Evolutionary conservation across 2,113 vertebrate genomes (phyloP).

Genomic region (Paradisaea rubra): DNA sequence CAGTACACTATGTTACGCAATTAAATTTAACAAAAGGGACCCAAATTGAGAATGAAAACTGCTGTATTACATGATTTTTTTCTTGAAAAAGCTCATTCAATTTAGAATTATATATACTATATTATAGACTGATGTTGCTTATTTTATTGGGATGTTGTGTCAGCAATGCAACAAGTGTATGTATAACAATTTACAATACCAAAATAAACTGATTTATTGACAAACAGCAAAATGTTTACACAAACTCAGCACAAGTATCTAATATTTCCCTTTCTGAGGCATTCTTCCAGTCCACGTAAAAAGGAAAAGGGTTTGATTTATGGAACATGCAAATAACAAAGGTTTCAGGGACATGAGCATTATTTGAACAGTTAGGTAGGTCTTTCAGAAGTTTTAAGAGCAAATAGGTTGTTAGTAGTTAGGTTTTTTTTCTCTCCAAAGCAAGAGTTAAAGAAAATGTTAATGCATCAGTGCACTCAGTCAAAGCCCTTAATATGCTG

Average conservation of each 20-base stretch:
- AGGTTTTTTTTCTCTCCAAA: slow-evolving; percentile 10
- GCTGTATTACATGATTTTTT: not conserved
- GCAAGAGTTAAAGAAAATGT: slow-evolving; percentile 43
- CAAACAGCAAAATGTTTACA: not conserved
- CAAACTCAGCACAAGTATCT: not conserved
- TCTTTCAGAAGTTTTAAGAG: not conserved
- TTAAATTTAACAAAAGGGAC: not conserved
- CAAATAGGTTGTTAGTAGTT: slow-evolving; percentile 1
- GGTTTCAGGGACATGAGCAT: slow-evolving; percentile 4
- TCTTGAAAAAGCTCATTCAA: not conserved
- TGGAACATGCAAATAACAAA: slow-evolving; percentile 62
- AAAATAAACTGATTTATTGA: not conserved
- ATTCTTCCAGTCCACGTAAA: slow-evolving; percentile 66
- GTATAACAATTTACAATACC: not conserved
- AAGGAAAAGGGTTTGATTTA: slow-evolving; percentile 32
- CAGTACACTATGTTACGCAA: not conserved
- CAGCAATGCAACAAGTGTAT: not conserved
- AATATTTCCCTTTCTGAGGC: slow-evolving; percentile 62
- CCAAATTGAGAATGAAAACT: not conserved
- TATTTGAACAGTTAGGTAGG: slow-evolving; percentile 32
- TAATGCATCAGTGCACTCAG: slow-evolving; percentile 47
- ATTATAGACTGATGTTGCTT: not conserved
- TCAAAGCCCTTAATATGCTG: slow-evolving; percentile 78
- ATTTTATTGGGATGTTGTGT: not conserved
- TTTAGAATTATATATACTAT: not conserved